Conservation (phyloP, 1,140 invertebrate genomes). For the Cecropterus lyciades region DNA sequence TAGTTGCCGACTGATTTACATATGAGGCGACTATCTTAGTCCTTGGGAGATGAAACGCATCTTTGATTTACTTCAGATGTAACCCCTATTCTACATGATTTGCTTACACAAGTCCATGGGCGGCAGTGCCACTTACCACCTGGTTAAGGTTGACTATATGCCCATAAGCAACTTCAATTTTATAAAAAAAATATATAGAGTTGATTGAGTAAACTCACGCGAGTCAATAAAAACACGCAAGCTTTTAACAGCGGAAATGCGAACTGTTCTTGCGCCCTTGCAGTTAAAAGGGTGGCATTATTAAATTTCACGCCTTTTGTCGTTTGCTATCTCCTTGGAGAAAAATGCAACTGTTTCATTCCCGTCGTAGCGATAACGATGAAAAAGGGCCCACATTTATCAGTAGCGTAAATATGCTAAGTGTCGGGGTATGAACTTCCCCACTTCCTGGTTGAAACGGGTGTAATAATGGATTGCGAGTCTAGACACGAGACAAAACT, state of each 20-base stretch:
- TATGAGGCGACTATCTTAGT: no score
- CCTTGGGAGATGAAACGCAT: no score
- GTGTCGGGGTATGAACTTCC: constrained; percentile 61
- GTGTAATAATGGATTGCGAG: constrained; percentile 77
- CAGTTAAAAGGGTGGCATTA: constrained; percentile 26
- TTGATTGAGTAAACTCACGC: constrained; percentile 35
- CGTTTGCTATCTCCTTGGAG: constrained; percentile 44
- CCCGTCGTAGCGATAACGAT: constrained; percentile 63
- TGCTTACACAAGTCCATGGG: no score
- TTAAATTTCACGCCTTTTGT: constrained; percentile 39
- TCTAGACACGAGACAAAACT: constrained; percentile 76
- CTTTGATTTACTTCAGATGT: no score
- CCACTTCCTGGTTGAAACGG: constrained; percentile 58
- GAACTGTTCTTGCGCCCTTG: constrained; percentile 25
- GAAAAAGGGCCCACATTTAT: constrained; percentile 70
- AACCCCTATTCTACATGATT: no score
- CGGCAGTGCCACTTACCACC: no score
- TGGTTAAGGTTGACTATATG: no score
- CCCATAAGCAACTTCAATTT: no score
- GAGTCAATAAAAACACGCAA: constrained; percentile 37
- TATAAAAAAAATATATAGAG: no score
- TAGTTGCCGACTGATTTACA: no score
- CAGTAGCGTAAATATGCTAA: constrained; percentile 76
- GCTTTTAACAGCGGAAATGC: constrained; percentile 28
- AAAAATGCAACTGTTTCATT: constrained; percentile 73